Evolutionary conservation across 2,888 invertebrate species (phyloP), one percentile per base, ranked within the genome.

Genomic region (Dromius quadrimaculatus): DNA sequence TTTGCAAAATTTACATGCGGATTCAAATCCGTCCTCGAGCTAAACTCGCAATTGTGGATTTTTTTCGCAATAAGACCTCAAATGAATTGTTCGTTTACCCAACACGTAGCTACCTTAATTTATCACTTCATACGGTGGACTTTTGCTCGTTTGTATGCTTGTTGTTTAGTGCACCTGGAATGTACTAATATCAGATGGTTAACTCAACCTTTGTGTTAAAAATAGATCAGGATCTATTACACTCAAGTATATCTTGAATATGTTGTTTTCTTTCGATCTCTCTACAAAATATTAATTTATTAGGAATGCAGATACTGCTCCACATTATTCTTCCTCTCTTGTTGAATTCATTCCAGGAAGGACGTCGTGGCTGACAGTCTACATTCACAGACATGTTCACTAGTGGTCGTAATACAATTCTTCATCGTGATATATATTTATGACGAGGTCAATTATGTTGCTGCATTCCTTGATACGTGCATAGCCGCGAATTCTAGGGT

Each of bases 1-100:
- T 43, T 28, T 19, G 59, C 59, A 9, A 20, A 50, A 68, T 68
- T 68, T 68, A 59, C 68, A 66, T 57, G 66, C 38, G 66, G 57
- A 66, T 57, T 64, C 41, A 43, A 22, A 23, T 32, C 32, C 64
- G 38, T 36, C 28, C 20, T 11, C 38, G 19, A 41, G 62, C 41
- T 23, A 22, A 62, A 62, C 41, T 62, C 41, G 15, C 54, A 62
- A 22, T 34, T n/a, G 38, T 13, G 13, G 32, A 63, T 63, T 45
- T 32, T 32, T 11, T 13, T 50, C 11, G 36, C 28, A 63, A 63
- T 63, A 63, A 63, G 63, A 63, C 23, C 28, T 1, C 41, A 45
- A 63, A 23, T 19, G 23, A 43, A 43, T 63, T 38, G 59, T 17
- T 19, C 38, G 59, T 36, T 34, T 34, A 34, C 22, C 34, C 34